A percentile compares a stretch with the other conserved stretches of the same genome.
These are phyloP conservation scores for Hirtodrosophila histrioides DNA, from an alignment of 2,888 invertebrate genomes.

Conservation along the genomic window DNA sequence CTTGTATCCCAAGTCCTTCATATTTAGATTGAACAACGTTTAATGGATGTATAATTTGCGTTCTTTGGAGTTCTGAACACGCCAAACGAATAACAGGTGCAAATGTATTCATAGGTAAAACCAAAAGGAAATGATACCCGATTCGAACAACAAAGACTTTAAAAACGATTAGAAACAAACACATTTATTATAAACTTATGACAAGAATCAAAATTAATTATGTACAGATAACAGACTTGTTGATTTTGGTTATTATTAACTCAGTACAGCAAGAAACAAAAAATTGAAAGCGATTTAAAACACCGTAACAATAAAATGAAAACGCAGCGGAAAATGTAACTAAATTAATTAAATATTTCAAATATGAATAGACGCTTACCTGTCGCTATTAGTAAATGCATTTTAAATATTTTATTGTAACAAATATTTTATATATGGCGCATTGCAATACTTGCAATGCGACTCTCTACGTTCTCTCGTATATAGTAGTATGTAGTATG, in stretches of 20 bases:
- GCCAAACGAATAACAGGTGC: conserved; percentile 21
- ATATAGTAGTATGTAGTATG: conserved; percentile 15
- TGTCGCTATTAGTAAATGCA: conserved; percentile 43
- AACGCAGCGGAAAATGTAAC: conserved; percentile 23
- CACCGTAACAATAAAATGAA: conserved; percentile 13
- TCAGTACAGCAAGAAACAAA: conserved; percentile 1
- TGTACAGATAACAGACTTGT: conserved; percentile 39
- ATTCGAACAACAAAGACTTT: conserved; percentile 10
- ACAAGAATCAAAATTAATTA: conserved; percentile 39
- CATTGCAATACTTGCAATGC: conserved; percentile 4
- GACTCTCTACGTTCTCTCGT: conserved; percentile 24
- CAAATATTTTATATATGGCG: conserved; percentile 40
- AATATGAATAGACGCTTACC: conserved; percentile 22
- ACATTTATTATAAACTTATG: conserved; percentile 39
- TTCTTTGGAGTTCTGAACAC: conserved; percentile 1
- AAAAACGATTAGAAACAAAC: conserved; percentile 32
- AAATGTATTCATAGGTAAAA: conserved; percentile 3
- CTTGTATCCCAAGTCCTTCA: conserved; percentile 8
- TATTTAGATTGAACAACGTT: conserved; percentile 7
- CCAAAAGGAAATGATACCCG: background rate
- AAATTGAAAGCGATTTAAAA: conserved; percentile 9
- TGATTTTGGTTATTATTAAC: conserved; percentile 17
- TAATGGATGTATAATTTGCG: conserved; percentile 18
- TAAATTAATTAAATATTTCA: conserved; percentile 25
- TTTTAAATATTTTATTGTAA: conserved; percentile 38